Evolutionary conservation across 2,797 vertebrate species (phyloP), one percentile per base, ranked within the genome.

Genomic region (Hippoglossus hippoglossus): DNA sequence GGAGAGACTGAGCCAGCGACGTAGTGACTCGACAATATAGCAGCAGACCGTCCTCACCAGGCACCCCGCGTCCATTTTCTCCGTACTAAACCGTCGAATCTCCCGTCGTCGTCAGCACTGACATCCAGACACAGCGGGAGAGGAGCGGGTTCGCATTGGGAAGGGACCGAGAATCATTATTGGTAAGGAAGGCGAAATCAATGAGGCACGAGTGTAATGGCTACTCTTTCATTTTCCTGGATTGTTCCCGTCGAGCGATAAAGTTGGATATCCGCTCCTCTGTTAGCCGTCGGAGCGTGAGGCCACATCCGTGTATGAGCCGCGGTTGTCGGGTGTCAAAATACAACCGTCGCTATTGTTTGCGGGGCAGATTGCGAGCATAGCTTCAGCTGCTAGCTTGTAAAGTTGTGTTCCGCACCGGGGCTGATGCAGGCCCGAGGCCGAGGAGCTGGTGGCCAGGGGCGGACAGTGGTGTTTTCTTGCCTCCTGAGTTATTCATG

Each of bases 151-250:
- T 95, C 92, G 94, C 92, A 86, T 89, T 88, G 93, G 92, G 90
- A 93, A 95, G 93, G 94, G 92, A 94, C 92, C 86, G 93, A 92
- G 95, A 95, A 94, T 94, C 93, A 93, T 94, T 95, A 95, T 95
- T 95, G 95, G 95, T 95, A 94, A 95, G 95, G 84, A 81, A 76
- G 69, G 76, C 61, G 80, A 86, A 90, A 93, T 93, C 90, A 92
- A 89, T 93, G 92, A 80, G 86, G 85, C 90, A 91, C 87, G 83
- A 88, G 86, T 92, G 72, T 54, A 81, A 67, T 75, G 61, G 89
- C 85, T 86, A 31, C 82, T 67, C 68, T 81, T 73, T 76, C 59
- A 77, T 81, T 87, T 46, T 51, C 31, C 1, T 7, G 2, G 7
- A 58, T 19, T 50, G 55, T 46, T 57, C 5, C 1, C 6, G 8